A percentile compares a stretch with the other conserved stretches of the same genome.
Conservation (phyloP, 2,888 invertebrate species). For the Hyposoter dolosus region DNA sequence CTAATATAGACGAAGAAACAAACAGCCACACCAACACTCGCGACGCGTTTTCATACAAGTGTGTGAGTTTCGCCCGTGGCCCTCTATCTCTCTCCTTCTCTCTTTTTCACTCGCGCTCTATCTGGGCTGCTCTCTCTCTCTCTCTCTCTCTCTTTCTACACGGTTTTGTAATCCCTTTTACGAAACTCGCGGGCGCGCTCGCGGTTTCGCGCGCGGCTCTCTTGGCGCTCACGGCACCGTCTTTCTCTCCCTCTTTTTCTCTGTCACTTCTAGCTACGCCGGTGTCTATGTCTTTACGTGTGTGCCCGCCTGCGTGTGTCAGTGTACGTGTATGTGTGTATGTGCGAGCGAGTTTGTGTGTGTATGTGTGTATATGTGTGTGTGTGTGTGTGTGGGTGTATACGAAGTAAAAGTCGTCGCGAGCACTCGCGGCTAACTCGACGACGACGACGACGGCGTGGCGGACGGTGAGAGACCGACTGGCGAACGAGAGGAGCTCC, state of each 20-base stretch:
- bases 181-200: conserved; percentile 75
- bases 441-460: conserved; percentile 66
- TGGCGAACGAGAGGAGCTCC: conserved; percentile 72
- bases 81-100: conserved; percentile 44
- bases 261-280: conserved; percentile 63
- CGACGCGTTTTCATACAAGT: conserved; percentile 49
- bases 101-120: conserved; percentile 42
- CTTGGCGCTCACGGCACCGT: conserved; percentile 54
- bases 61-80: conserved; percentile 40
- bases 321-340: neutral
- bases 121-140: conserved; percentile 43
- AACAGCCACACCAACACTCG: conserved; percentile 22
- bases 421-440: conserved; percentile 56
- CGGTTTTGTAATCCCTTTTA: conserved; percentile 82
- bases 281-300: neutral
- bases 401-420: conserved; percentile 70
- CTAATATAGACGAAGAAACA: conserved; percentile 2
- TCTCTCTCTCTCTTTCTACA: conserved; percentile 75
- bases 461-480: conserved; percentile 72
- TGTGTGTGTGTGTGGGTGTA: conserved; percentile 3
- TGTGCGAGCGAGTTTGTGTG: too few species aligned
- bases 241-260: conserved; percentile 66
- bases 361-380: too few species aligned
- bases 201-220: conserved; percentile 67
- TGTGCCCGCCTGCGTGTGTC: neutral